A percentile compares a stretch with the other conserved stretches of the same genome.
Conservation (phyloP, 2,797 vertebrate species). For the Cuculus canorus region DNA sequence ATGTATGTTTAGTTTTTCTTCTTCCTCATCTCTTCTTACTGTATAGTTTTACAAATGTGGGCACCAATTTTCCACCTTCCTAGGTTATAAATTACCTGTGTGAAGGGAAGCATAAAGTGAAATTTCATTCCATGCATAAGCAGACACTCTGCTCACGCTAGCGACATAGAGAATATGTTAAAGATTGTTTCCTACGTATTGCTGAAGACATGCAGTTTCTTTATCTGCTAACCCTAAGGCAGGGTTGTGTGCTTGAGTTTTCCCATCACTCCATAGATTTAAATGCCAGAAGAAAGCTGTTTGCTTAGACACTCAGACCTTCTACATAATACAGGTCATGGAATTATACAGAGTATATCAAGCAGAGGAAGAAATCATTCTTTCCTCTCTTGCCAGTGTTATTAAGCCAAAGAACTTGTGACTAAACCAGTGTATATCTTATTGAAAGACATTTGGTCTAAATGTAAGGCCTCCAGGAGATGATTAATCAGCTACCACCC, state of each 20-base stretch:
- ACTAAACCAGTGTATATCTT: conserved; percentile 6
- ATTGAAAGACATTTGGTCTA: conserved; percentile 43
- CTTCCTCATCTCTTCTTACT: neutral
- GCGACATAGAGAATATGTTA: neutral
- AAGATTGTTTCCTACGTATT: neutral
- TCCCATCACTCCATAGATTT: neutral
- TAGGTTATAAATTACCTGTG: neutral
- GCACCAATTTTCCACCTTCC: neutral
- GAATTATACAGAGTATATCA: neutral
- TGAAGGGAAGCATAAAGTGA: neutral
- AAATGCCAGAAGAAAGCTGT: neutral
- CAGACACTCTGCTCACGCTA: neutral
- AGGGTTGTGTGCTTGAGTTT: neutral
- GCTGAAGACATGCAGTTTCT: neutral
- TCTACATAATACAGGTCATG: neutral
- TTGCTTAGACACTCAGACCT: neutral
- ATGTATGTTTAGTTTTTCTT: neutral
- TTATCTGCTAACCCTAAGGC: neutral
- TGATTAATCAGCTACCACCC: conserved; percentile 61
- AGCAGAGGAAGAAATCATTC: neutral
- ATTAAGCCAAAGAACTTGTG: conserved; percentile 17
- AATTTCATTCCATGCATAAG: neutral
- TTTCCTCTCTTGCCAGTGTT: neutral
- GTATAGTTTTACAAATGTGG: neutral
- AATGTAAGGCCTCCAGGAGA: conserved; percentile 49